These are phyloP conservation scores for Ceramica pisi DNA, from an alignment of 2,888 invertebrate genomes.

Conservation along the genomic window DNA sequence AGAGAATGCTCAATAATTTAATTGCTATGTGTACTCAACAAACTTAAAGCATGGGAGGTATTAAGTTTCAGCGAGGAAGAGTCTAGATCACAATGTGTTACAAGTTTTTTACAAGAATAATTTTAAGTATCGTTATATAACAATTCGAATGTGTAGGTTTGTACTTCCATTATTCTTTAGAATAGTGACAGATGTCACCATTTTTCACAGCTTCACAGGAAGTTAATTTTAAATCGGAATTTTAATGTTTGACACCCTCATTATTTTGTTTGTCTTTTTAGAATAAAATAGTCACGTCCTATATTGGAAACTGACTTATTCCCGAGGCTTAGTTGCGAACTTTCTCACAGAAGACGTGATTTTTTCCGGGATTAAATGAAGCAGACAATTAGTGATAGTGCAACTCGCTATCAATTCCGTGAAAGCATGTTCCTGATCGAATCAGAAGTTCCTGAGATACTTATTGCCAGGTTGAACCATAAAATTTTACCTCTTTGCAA, in stretches of 20 bases:
- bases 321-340: not conserved
- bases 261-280: not conserved
- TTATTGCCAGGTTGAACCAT: not conserved
- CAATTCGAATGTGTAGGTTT: not conserved
- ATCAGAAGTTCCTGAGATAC: not conserved
- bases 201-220: slow-evolving; percentile 8
- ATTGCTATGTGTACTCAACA: not conserved
- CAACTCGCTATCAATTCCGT: not conserved
- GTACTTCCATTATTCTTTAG: slow-evolving; percentile 25
- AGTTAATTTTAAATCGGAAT: slow-evolving; percentile 9
- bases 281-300: slow-evolving; percentile 8
- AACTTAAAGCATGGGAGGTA: not conserved
- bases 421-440: not conserved
- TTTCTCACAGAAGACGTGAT: not conserved
- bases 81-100: not conserved
- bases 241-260: slow-evolving; percentile 1
- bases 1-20: not conserved
- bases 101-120: not conserved
- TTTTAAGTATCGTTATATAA: not conserved
- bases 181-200: slow-evolving; percentile 26
- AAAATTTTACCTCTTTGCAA: not conserved
- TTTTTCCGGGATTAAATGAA: not conserved
- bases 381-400: not conserved
- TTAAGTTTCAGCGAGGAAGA: not conserved
- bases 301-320: not conserved